Evolutionary conservation across 2,797 vertebrate genomes (phyloP).

Genomic region (Meda fulgida): DNA sequence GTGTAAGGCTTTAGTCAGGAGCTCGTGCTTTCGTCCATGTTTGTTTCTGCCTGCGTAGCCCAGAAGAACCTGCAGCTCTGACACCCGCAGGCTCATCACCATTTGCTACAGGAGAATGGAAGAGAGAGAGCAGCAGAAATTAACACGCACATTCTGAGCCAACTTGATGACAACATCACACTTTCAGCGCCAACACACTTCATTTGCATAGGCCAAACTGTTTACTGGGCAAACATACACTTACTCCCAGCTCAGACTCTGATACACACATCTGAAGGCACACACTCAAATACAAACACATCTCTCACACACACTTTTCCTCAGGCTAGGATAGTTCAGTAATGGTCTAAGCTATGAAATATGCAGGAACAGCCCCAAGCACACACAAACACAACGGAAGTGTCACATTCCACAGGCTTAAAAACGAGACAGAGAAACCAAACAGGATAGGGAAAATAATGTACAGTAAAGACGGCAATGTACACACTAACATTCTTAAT

Average conservation of each 20-base stretch:
- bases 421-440: slow-evolving; percentile 61
- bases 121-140: slow-evolving; percentile 22
- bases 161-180: slow-evolving; percentile 19
- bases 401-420: slow-evolving; percentile 72
- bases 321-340: slow-evolving; percentile 53
- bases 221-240: slow-evolving; percentile 52
- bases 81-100: slow-evolving; percentile 99
- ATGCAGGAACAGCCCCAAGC: slow-evolving; percentile 70
- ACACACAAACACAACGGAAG: slow-evolving; percentile 65
- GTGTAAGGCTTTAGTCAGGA: slow-evolving; percentile 95
- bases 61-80: slow-evolving; percentile 97
- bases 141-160: slow-evolving; percentile 13
- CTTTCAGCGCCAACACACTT: slow-evolving; percentile 25
- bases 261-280: slow-evolving; percentile 41
- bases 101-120: slow-evolving; percentile 86
- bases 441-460: slow-evolving; percentile 61
- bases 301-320: slow-evolving; percentile 25
- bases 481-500: slow-evolving; percentile 14
- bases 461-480: neutral
- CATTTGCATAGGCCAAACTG: slow-evolving; percentile 45
- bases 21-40: slow-evolving; percentile 98
- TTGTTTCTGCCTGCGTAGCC: slow-evolving; percentile 98
- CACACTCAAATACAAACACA: slow-evolving; percentile 8
- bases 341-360: slow-evolving; percentile 71
- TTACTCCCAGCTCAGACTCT: slow-evolving; percentile 18